phyloP scores from a whole-genome alignment of 2,797 vertebrate genomes.

The Potorous gilbertii region DNA sequence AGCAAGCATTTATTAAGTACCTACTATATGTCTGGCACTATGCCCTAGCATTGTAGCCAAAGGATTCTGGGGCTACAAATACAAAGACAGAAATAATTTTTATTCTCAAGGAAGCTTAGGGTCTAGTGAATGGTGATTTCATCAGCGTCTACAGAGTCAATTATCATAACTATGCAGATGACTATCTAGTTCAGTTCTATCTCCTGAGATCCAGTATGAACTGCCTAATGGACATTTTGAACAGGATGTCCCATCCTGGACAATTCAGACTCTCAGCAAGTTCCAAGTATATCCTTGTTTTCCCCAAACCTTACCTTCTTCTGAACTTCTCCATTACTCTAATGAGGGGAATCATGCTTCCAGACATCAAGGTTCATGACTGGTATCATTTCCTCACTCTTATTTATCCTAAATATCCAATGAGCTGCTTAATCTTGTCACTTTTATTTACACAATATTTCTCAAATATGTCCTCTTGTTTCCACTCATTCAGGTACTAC shows the following conservation, averaged over 20 bases:
- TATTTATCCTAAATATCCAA: background rate
- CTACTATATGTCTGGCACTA: background rate
- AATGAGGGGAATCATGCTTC: background rate
- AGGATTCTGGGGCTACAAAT: background rate
- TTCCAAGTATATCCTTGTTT: background rate
- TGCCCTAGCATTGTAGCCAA: background rate
- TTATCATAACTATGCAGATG: background rate
- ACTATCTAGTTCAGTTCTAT: background rate
- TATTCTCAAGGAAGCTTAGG: background rate
- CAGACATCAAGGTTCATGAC: background rate
- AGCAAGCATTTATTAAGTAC: background rate
- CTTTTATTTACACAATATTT: background rate
- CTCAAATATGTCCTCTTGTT: background rate
- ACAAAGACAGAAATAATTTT: background rate
- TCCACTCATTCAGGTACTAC: background rate
- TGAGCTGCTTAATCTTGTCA: background rate
- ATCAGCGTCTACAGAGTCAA: background rate
- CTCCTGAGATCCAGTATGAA: background rate
- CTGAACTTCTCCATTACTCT: background rate
- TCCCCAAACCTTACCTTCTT: background rate
- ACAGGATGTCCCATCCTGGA: background rate
- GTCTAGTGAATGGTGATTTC: background rate
- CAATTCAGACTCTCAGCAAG: background rate
- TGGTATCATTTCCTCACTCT: background rate
- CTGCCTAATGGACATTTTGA: background rate